phyloP scores from a whole-genome alignment of 2,113 vertebrate genomes.

The Ranitomeya variabilis region DNA sequence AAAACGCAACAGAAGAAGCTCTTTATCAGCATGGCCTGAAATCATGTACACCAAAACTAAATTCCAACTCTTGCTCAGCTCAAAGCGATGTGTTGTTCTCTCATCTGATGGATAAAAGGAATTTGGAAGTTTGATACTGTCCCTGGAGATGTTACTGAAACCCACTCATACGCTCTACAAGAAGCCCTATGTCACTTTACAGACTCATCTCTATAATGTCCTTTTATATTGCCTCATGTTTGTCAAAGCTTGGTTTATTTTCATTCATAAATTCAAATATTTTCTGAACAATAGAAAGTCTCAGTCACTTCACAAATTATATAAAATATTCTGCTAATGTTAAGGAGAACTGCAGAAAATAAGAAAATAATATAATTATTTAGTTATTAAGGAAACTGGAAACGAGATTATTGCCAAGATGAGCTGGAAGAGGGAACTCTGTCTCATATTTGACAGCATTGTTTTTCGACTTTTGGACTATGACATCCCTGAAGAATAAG shows the following conservation, averaged over 20 bases:
- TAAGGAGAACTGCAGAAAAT: background rate
- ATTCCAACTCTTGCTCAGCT: constrained; percentile 72
- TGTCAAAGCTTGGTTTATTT: background rate
- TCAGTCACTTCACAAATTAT: background rate
- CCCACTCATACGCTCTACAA: constrained; percentile 69
- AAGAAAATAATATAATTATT: background rate
- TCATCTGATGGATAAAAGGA: constrained; percentile 83
- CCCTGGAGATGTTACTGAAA: constrained; percentile 85
- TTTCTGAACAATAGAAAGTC: background rate
- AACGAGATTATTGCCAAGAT: background rate
- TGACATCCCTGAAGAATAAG: background rate
- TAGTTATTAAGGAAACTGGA: background rate
- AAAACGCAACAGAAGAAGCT: constrained; percentile 78
- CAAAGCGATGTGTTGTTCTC: constrained; percentile 91
- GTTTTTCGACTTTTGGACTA: background rate
- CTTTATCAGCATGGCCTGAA: constrained; percentile 95
- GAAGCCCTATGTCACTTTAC: constrained; percentile 64
- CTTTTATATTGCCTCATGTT: background rate
- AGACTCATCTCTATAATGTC: constrained; percentile 63
- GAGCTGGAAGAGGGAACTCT: no score
- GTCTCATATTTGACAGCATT: no score
- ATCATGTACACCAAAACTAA: constrained; percentile 74
- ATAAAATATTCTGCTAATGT: background rate
- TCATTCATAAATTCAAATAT: background rate
- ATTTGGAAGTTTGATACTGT: constrained; percentile 86